Percentiles rank a stretch among this genome's conserved stretches.
Conservation (phyloP, 2,113 vertebrate genomes). For the Mobula hypostoma region DNA sequence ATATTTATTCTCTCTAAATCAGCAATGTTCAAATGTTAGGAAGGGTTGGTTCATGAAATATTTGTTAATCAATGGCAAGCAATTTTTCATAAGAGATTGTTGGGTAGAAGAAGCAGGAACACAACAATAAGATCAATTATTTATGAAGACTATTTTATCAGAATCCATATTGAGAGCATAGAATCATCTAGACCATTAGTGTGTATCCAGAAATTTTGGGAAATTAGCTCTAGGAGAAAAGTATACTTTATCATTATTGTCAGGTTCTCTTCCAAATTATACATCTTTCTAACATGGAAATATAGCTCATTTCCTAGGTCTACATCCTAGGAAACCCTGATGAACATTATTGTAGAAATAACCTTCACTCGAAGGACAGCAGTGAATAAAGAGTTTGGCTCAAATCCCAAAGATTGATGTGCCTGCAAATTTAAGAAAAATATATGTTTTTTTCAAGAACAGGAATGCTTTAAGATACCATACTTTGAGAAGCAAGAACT, state of each 20-base stretch:
- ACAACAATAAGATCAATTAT: not conserved
- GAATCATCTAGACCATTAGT: not conserved
- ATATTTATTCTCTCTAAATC: not conserved
- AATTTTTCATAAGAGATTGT: not conserved
- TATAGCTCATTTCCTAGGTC: too few relatives aligned
- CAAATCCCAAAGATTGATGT: too few relatives aligned
- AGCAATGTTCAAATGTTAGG: not conserved
- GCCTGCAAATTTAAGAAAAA: too few relatives aligned
- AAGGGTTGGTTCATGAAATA: not conserved
- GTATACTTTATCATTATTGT: too few relatives aligned
- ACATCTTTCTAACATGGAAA: too few relatives aligned
- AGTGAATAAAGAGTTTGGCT: too few relatives aligned
- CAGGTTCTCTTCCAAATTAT: too few relatives aligned
- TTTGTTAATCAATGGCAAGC: not conserved
- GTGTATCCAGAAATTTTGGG: not conserved
- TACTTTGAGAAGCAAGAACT: not conserved
- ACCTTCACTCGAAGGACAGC: too few relatives aligned
- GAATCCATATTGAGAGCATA: not conserved
- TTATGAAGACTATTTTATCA: not conserved
- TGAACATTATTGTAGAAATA: too few relatives aligned
- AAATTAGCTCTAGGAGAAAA: not conserved
- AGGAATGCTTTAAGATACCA: too few relatives aligned
- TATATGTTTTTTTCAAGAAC: too few relatives aligned
- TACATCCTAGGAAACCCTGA: too few relatives aligned
- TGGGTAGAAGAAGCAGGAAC: not conserved